A percentile compares a stretch with the other conserved stretches of the same genome.
phyloP scores from a whole-genome alignment of 2,797 vertebrate species.

The Lithobates sylvaticus region DNA sequence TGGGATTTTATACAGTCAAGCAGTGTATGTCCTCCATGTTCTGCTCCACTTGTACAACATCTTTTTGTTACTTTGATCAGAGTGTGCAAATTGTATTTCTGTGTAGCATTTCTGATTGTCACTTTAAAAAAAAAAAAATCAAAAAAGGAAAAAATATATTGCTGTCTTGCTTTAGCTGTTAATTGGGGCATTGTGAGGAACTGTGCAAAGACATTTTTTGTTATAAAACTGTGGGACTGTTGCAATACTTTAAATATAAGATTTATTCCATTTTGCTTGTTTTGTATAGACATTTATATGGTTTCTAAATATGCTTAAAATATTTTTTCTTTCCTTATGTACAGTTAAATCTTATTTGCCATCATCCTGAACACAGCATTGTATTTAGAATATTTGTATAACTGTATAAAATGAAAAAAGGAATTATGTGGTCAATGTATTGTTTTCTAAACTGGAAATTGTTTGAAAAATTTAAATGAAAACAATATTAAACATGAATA shows the following conservation, averaged over 20 bases:
- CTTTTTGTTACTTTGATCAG: conserved; percentile 77
- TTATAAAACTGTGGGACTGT: conserved; percentile 92
- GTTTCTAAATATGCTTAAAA: conserved; percentile 87
- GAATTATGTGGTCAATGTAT: conserved; percentile 85
- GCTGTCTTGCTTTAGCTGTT: conserved; percentile 85
- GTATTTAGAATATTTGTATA: conserved; percentile 92
- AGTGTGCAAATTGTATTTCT: conserved; percentile 81
- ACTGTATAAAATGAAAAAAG: conserved; percentile 87
- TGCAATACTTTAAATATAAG: conserved; percentile 96
- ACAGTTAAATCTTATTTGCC: conserved; percentile 84
- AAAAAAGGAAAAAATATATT: conserved; percentile 63
- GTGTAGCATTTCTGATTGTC: conserved; percentile 83
- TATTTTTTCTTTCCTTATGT: conserved; percentile 79
- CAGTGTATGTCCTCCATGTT: conserved; percentile 82
- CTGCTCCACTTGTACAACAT: conserved; percentile 80
- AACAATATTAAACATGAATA: conserved; percentile 85
- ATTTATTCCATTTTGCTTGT: conserved; percentile 90
- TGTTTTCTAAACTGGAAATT: conserved; percentile 91
- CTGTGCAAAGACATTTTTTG: conserved; percentile 85
- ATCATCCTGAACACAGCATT: conserved; percentile 82
- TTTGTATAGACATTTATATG: conserved; percentile 90
- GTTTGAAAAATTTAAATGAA: conserved; percentile 84
- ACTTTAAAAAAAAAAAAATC: conserved; percentile 70
- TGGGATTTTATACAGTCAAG: conserved; percentile 84
- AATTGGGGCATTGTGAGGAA: conserved; percentile 84